phyloP scores from a whole-genome alignment of 2,888 invertebrate species.

The Tricholauxania praeusta region DNA sequence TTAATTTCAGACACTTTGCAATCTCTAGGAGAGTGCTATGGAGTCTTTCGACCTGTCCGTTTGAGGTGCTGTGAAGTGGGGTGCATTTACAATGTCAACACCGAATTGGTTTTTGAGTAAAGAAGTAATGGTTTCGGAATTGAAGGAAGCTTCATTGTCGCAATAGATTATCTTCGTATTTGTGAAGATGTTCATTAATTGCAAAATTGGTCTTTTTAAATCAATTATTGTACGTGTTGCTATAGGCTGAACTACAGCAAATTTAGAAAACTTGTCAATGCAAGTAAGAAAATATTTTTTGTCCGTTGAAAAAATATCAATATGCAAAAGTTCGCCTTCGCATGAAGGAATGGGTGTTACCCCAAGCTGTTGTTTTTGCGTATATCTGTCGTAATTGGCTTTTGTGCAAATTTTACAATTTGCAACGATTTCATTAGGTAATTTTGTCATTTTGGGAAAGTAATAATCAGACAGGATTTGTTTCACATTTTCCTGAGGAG shows the following conservation, averaged over 20 bases:
- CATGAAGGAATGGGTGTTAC: slow-evolving; percentile 40
- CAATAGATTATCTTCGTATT: slow-evolving; percentile 30
- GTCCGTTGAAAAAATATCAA: slow-evolving; percentile 47
- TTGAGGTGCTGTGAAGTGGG: slow-evolving; percentile 33
- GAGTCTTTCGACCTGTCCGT: slow-evolving; percentile 46
- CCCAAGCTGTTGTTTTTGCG: slow-evolving; percentile 35
- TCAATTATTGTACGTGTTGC: too few species aligned
- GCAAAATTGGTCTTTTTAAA: slow-evolving; percentile 6
- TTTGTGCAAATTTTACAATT: too few species aligned
- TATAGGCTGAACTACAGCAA: too few species aligned
- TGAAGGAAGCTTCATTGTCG: slow-evolving; percentile 38
- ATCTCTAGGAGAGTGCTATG: slow-evolving; percentile 47
- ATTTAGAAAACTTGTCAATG: too few species aligned
- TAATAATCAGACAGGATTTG: too few species aligned
- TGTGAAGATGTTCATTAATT: slow-evolving; percentile 23
- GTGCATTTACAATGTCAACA: slow-evolving; percentile 36
- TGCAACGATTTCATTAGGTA: too few species aligned
- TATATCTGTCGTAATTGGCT: slow-evolving; percentile 39
- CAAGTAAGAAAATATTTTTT: slow-evolving; percentile 1
- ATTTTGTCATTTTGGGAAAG: too few species aligned
- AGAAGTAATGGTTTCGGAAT: slow-evolving; percentile 34
- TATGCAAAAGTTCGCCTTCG: slow-evolving; percentile 38
- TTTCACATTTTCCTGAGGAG: too few species aligned
- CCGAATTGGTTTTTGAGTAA: slow-evolving; percentile 28
- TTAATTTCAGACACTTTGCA: slow-evolving; percentile 42